These are phyloP conservation scores for Stegastes partitus DNA, from an alignment of 2,113 vertebrate species.

Conservation along the genomic window DNA sequence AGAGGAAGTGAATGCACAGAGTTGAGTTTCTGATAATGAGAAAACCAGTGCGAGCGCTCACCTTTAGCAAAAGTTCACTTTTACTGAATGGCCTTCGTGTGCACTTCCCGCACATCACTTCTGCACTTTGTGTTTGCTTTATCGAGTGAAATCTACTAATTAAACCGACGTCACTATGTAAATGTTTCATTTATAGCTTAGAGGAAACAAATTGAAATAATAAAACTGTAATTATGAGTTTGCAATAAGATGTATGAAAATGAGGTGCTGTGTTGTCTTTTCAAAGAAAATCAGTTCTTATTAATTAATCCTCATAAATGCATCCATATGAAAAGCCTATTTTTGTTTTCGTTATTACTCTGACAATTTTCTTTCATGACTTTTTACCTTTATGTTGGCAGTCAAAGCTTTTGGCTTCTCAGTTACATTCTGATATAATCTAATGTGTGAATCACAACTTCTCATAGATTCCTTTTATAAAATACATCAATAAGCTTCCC, in stretches of 20 bases:
- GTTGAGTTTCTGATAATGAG: conserved; percentile 74
- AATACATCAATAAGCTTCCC: background rate
- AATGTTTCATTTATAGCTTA: conserved; percentile 2
- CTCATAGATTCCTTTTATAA: background rate
- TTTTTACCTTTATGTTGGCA: background rate
- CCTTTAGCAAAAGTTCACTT: conserved; percentile 63
- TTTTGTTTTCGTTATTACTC: background rate
- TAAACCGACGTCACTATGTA: background rate
- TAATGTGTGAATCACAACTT: conserved; percentile 10
- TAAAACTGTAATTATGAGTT: background rate
- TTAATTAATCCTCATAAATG: background rate
- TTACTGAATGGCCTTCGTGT: conserved; percentile 43
- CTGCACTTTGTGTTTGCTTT: conserved; percentile 14
- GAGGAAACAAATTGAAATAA: background rate
- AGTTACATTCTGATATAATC: background rate
- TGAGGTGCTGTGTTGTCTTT: background rate
- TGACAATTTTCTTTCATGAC: background rate
- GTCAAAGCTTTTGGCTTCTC: background rate
- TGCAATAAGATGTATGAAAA: conserved; percentile 5
- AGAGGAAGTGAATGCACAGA: conserved; percentile 66
- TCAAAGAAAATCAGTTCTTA: background rate
- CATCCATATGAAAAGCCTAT: background rate
- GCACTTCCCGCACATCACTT: conserved; percentile 27
- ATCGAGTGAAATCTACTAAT: background rate
- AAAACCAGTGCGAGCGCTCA: conserved; percentile 64